Evolutionary conservation across 2,113 vertebrate species (phyloP).

Genomic region (Pangasianodon gigas): DNA sequence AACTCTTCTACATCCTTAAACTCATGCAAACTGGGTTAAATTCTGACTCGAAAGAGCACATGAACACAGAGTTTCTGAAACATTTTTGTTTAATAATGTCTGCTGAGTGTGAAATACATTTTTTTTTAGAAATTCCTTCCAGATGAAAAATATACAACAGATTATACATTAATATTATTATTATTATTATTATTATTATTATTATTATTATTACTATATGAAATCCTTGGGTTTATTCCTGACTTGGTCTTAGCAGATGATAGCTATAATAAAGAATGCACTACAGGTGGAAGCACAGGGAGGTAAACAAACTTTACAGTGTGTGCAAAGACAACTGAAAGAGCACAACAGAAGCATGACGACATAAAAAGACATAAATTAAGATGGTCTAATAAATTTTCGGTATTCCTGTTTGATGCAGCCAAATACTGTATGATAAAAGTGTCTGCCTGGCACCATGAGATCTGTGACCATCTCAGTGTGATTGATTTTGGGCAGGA

Average conservation of each 20-base stretch:
- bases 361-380: constrained; percentile 18
- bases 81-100: background rate
- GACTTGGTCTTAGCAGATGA: background rate
- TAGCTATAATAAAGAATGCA: background rate
- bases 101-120: background rate
- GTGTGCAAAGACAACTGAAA: background rate
- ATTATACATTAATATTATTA: no score
- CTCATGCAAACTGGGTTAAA: background rate
- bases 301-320: background rate
- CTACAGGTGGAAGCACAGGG: background rate
- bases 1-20: background rate
- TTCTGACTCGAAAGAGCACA: background rate
- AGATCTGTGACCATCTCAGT: constrained; percentile 70
- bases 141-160: background rate
- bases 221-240: background rate
- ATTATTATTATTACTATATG: background rate
- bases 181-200: background rate
- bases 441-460: constrained; percentile 67
- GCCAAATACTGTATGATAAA: constrained; percentile 68
- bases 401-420: constrained; percentile 69
- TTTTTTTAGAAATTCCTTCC: background rate
- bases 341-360: background rate
- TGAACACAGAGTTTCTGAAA: background rate
- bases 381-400: constrained; percentile 49
- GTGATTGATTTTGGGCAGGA: constrained; percentile 69